Evolutionary conservation across 2,113 vertebrate genomes (phyloP).

Genomic region (Microcebus tavaratra): DNA sequence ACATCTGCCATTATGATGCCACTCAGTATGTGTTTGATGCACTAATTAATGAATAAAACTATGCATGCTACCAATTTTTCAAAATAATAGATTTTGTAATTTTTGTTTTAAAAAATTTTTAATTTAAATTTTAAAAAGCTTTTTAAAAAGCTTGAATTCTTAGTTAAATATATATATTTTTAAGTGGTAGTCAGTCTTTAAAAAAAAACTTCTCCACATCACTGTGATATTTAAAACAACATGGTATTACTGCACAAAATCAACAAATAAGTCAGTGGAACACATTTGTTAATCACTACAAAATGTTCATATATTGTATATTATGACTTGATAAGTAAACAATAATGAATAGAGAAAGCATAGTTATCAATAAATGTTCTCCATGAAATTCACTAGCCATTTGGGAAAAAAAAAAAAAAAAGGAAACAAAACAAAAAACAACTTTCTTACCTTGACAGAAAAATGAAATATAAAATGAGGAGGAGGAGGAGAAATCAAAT

Average conservation of each 20-base stretch:
- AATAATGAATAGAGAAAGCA: neutral
- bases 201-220: neutral
- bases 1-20: neutral
- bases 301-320: neutral
- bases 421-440: no score
- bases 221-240: neutral
- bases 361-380: neutral
- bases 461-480: neutral
- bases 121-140: neutral
- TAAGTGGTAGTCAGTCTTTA: neutral
- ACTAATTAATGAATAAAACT: neutral
- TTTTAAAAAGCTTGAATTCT: conserved; percentile 29
- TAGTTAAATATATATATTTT: conserved; percentile 11
- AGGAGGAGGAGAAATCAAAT: neutral
- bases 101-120: neutral
- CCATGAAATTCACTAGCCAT: neutral
- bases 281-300: neutral
- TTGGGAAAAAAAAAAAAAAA: neutral
- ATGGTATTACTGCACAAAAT: neutral
- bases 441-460: neutral
- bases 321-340: neutral
- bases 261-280: neutral
- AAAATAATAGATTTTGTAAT: conserved; percentile 1
- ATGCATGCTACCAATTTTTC: neutral
- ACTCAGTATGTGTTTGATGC: neutral